Percentiles rank a stretch among this genome's conserved stretches.
Conservation (phyloP, 2,797 vertebrate genomes). For the Selene dorsalis region DNA sequence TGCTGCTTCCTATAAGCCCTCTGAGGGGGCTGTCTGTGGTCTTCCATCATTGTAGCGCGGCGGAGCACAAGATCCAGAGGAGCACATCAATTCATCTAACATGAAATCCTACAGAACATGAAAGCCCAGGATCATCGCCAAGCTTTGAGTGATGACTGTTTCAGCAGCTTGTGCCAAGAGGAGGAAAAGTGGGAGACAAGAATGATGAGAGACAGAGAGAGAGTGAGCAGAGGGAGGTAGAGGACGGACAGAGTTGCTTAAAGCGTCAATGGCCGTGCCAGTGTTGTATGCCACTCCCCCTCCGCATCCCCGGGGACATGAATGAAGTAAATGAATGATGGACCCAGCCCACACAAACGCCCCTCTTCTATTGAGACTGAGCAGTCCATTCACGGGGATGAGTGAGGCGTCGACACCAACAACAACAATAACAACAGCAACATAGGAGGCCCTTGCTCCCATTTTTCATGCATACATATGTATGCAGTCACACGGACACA, state of each 20-base stretch:
- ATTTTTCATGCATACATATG: slow-evolving; percentile 78
- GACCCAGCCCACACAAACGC: slow-evolving; percentile 79
- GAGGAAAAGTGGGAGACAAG: slow-evolving; percentile 57
- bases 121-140: slow-evolving; percentile 69
- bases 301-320: slow-evolving; percentile 69
- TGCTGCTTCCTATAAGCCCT: slow-evolving; percentile 61
- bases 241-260: slow-evolving; percentile 58
- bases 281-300: slow-evolving; percentile 73
- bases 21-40: slow-evolving; percentile 59
- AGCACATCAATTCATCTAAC: slow-evolving; percentile 69
- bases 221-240: slow-evolving; percentile 58
- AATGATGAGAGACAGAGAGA: slow-evolving; percentile 56
- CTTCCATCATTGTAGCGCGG: slow-evolving; percentile 63
- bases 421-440: slow-evolving; percentile 84
- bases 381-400: slow-evolving; percentile 81
- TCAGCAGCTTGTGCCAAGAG: slow-evolving; percentile 57
- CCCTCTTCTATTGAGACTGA: slow-evolving; percentile 78
- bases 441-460: slow-evolving; percentile 77
- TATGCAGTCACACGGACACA: slow-evolving; percentile 71
- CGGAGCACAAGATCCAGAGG: slow-evolving; percentile 58
- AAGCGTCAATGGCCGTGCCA: slow-evolving; percentile 65
- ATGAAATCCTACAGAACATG: slow-evolving; percentile 67
- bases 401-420: slow-evolving; percentile 83
- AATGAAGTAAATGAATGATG: slow-evolving; percentile 84
- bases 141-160: slow-evolving; percentile 66